Percentiles rank a stretch among this genome's conserved stretches.
These are phyloP conservation scores for Horisme vitalbata DNA, from an alignment of 2,888 invertebrate genomes.

Conservation along the genomic window DNA sequence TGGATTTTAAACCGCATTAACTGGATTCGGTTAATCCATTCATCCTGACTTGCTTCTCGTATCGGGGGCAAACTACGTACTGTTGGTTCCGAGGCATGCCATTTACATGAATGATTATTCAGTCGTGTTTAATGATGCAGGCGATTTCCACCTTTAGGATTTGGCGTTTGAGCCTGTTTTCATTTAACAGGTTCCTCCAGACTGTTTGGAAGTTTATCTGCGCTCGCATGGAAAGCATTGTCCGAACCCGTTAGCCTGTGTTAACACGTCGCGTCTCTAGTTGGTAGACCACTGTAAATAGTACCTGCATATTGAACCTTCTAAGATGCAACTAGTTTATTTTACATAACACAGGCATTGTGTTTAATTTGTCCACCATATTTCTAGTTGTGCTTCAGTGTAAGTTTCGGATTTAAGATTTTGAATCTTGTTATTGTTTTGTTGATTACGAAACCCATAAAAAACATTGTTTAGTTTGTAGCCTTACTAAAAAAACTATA, in stretches of 20 bases:
- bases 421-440: no score
- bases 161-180: constrained; percentile 43
- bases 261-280: constrained; percentile 52
- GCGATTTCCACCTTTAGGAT: constrained; percentile 43
- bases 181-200: constrained; percentile 33
- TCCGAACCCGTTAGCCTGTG: constrained; percentile 56
- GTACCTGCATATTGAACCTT: constrained; percentile 38
- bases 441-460: no score
- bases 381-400: no score
- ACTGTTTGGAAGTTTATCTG: constrained; percentile 62
- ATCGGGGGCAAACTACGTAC: constrained; percentile 68
- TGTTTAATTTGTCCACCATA: no score
- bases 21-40: constrained; percentile 61
- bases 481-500: no score
- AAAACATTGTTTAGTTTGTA: no score
- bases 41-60: constrained; percentile 56
- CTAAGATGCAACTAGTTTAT: constrained; percentile 16
- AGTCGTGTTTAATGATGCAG: constrained; percentile 37
- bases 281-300: constrained; percentile 40
- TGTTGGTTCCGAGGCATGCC: constrained; percentile 64
- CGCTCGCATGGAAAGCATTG: constrained; percentile 61
- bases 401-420: no score
- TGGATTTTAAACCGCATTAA: constrained; percentile 52
- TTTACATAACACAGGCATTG: no score
- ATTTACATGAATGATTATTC: constrained; percentile 77